Evolutionary conservation across 2,113 vertebrate genomes (phyloP).

Genomic region (Colius striatus): DNA sequence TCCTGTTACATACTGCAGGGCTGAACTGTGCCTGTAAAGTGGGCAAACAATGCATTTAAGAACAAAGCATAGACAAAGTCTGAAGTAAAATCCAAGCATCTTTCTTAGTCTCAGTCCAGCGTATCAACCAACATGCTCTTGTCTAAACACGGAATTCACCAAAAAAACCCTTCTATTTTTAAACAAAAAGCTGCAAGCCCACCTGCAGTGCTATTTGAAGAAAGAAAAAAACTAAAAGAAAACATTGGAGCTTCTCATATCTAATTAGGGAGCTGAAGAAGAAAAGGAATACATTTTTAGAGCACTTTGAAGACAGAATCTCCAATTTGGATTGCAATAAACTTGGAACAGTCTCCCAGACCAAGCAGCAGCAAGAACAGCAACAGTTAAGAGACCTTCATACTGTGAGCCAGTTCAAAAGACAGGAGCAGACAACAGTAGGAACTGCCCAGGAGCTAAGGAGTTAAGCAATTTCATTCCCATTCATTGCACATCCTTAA

Average conservation of each 20-base stretch:
- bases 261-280: not conserved
- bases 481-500: not conserved
- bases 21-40: not conserved
- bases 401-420: not conserved
- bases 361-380: not conserved
- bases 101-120: not conserved
- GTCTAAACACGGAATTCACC: not conserved
- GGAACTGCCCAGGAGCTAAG: not conserved
- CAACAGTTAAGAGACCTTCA: not conserved
- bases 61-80: not conserved
- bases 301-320: not conserved
- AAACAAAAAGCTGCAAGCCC: slow-evolving; percentile 10
- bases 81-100: not conserved
- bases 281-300: not conserved
- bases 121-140: not conserved
- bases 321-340: not conserved
- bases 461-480: slow-evolving; percentile 5
- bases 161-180: slow-evolving; percentile 14
- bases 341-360: not conserved
- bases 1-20: not conserved
- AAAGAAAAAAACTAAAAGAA: not conserved
- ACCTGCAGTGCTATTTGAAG: not conserved
- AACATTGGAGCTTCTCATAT: not conserved
- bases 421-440: not conserved
- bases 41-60: not conserved